phyloP scores from a whole-genome alignment of 2,888 invertebrate species.

The Miltochrista miniata region DNA sequence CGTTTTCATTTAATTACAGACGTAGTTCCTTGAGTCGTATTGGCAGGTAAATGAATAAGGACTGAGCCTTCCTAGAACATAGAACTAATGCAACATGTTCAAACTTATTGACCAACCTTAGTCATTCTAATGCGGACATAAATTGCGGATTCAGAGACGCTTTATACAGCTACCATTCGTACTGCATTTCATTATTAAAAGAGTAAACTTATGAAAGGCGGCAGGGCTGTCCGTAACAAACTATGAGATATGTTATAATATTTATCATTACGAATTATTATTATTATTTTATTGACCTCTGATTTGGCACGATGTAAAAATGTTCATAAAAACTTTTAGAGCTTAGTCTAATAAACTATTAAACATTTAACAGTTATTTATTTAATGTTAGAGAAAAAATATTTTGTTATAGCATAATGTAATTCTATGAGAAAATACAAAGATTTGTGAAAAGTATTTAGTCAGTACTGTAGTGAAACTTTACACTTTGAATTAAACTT shows the following conservation, averaged over 20 bases:
- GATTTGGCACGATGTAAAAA: no score
- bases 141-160: slow-evolving; percentile 61
- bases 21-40: slow-evolving; percentile 12
- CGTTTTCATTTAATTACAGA: slow-evolving; percentile 16
- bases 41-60: slow-evolving; percentile 33
- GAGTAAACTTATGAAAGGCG: slow-evolving; percentile 58
- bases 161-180: slow-evolving; percentile 68
- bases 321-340: no score
- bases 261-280: neutral
- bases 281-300: neutral
- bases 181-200: slow-evolving; percentile 73
- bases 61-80: slow-evolving; percentile 30
- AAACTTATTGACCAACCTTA: slow-evolving; percentile 68
- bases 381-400: no score
- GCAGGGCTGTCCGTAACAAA: slow-evolving; percentile 38
- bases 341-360: no score
- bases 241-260: no score
- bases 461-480: no score
- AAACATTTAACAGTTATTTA: no score
- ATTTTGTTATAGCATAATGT: no score
- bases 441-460: no score
- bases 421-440: no score
- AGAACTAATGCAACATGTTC: slow-evolving; percentile 53
- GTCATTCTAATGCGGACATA: slow-evolving; percentile 72
- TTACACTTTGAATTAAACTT: no score